These are phyloP conservation scores for Liasis olivaceus DNA, from an alignment of 2,797 vertebrate species.

Conservation along the genomic window DNA sequence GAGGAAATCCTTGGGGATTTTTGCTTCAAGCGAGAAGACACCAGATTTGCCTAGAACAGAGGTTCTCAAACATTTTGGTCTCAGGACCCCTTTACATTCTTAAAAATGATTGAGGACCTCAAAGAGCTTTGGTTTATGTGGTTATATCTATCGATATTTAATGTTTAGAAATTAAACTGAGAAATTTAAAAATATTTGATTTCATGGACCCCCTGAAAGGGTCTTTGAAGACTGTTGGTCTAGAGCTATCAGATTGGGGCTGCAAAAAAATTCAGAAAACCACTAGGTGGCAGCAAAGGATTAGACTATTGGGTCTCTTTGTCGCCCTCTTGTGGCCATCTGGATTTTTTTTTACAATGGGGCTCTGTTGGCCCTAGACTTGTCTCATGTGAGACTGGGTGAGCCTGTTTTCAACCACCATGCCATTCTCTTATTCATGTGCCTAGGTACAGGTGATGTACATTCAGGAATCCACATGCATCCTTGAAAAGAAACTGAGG, in stretches of 20 bases:
- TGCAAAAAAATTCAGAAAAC: not conserved
- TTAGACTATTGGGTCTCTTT: not conserved
- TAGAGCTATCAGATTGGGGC: not conserved
- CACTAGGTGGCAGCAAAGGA: too few species aligned
- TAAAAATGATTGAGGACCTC: not conserved
- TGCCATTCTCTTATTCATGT: not conserved
- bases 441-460: not conserved
- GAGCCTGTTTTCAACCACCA: not conserved
- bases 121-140: not conserved
- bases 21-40: not conserved
- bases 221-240: not conserved
- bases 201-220: not conserved
- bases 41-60: not conserved
- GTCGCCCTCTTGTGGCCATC: not conserved
- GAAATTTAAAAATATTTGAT: not conserved
- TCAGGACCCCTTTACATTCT: not conserved
- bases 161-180: not conserved
- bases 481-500: not conserved
- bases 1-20: not conserved
- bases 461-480: too few species aligned
- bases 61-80: not conserved
- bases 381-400: not conserved
- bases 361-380: not conserved
- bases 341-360: not conserved
- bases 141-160: not conserved